phyloP scores from a whole-genome alignment of 2,888 invertebrate species.

The Scaptomyza reducta region DNA sequence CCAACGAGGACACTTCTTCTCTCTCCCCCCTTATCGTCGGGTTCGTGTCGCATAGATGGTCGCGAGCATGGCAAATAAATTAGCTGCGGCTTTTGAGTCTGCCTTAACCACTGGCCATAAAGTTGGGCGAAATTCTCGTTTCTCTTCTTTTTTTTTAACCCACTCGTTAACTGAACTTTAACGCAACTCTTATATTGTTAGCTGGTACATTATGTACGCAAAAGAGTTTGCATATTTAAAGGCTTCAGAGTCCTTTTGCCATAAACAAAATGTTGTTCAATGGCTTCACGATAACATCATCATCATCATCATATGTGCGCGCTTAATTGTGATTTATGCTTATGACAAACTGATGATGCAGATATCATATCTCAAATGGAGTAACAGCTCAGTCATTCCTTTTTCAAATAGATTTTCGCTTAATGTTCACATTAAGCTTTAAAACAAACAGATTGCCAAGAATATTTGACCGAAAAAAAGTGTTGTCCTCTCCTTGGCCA shows the following conservation, averaged over 20 bases:
- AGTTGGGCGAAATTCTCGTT: constrained; percentile 41
- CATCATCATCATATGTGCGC: neutral
- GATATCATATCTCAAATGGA: constrained; percentile 4
- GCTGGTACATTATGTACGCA: constrained; percentile 16
- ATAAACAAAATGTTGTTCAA: constrained; percentile 31
- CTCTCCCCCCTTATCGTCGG: constrained; percentile 12
- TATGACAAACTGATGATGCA: constrained; percentile 13
- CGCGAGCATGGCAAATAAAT: constrained; percentile 73
- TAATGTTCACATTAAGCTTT: constrained; percentile 24
- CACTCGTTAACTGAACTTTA: constrained; percentile 45
- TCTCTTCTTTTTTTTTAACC: constrained; percentile 1
- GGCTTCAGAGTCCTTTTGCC: constrained; percentile 20
- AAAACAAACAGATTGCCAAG: constrained; percentile 20
- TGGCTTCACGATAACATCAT: constrained; percentile 19
- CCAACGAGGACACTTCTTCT: constrained; percentile 17
- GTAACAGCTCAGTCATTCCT: neutral
- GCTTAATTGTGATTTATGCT: constrained; percentile 40
- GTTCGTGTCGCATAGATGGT: constrained; percentile 67
- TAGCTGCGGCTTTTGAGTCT: constrained; percentile 72
- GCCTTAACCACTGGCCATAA: constrained; percentile 62
- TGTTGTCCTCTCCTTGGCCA: constrained; percentile 16
- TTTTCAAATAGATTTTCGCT: constrained; percentile 1
- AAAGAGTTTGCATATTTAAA: constrained; percentile 46
- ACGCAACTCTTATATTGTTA: constrained; percentile 54
- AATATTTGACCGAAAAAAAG: constrained; percentile 28